Percentiles rank a stretch among this genome's conserved stretches.
phyloP scores from a whole-genome alignment of 2,797 vertebrate species.

The Sebastes wilsoni region DNA sequence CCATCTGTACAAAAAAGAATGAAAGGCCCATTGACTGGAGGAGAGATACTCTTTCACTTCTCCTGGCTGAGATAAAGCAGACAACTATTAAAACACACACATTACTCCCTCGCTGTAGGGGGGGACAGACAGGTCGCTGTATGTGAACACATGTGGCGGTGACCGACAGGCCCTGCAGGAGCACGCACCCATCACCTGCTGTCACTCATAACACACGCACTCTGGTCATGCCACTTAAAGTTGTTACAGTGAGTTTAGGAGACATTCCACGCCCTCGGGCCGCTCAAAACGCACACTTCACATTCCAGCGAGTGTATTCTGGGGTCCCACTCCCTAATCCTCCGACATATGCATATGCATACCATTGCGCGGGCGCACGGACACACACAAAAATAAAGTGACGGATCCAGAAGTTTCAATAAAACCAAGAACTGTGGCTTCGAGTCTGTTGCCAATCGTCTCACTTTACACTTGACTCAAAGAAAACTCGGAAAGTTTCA shows the following conservation, averaged over 20 bases:
- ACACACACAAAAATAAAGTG: slow-evolving; percentile 39
- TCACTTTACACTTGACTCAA: slow-evolving; percentile 21
- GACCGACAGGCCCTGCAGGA: slow-evolving; percentile 30
- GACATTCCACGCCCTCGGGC: slow-evolving; percentile 66
- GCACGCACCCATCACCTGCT: slow-evolving; percentile 72
- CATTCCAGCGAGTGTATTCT: slow-evolving; percentile 78
- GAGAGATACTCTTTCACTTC: slow-evolving; percentile 52
- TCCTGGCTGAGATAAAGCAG: slow-evolving; percentile 63
- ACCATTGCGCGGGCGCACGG: slow-evolving; percentile 22
- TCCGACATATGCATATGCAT: slow-evolving; percentile 72
- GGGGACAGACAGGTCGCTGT: neutral
- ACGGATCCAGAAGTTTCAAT: slow-evolving; percentile 37
- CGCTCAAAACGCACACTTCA: slow-evolving; percentile 73
- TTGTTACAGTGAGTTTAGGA: slow-evolving; percentile 65
- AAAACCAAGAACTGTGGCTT: neutral
- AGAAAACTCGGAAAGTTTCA: slow-evolving; percentile 8
- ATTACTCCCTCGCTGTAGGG: slow-evolving; percentile 20
- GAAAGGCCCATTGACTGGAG: slow-evolving; percentile 63
- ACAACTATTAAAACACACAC: slow-evolving; percentile 54
- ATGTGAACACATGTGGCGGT: slow-evolving; percentile 26
- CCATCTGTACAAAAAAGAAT: slow-evolving; percentile 50
- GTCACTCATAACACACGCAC: slow-evolving; percentile 61
- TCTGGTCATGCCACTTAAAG: slow-evolving; percentile 59
- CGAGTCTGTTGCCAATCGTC: neutral
- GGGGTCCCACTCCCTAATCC: slow-evolving; percentile 76